phyloP scores from a whole-genome alignment of 2,797 vertebrate species.

The Lophotriccus pileatus region DNA sequence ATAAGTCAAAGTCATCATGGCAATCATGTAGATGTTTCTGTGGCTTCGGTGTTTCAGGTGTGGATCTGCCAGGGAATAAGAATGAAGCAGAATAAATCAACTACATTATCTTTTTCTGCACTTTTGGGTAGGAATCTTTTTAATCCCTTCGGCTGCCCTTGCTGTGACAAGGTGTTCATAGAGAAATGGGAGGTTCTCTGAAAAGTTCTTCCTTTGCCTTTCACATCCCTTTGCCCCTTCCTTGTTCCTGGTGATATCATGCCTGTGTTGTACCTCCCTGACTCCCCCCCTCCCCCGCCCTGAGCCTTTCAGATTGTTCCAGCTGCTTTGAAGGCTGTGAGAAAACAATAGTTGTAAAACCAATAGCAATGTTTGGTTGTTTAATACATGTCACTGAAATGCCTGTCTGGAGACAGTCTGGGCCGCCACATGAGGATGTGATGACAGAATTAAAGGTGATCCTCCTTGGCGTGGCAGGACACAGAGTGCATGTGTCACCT shows the following conservation, averaged over 20 bases:
- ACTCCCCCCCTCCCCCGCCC: not conserved
- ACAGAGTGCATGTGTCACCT: rapidly evolving
- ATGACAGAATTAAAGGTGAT: not conserved
- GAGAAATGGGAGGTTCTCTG: not conserved
- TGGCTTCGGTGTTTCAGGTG: not conserved
- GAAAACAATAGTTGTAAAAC: not conserved
- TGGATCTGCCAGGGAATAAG: not conserved
- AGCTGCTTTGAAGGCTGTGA: not conserved
- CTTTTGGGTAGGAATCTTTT: not conserved
- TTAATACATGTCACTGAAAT: not conserved
- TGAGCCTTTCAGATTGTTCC: not conserved
- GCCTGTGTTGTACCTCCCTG: not conserved
- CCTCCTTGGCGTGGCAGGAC: not conserved
- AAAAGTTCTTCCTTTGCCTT: not conserved
- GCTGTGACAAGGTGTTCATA: not conserved
- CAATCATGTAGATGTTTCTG: not conserved
- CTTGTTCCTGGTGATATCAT: not conserved
- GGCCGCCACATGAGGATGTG: not conserved
- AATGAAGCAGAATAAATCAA: not conserved
- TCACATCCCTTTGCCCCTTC: not conserved
- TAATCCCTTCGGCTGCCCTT: not conserved
- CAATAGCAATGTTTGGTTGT: not conserved
- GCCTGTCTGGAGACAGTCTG: not conserved
- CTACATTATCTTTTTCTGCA: not conserved
- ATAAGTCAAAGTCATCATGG: not conserved